Conservation (phyloP, 1,140 invertebrate species). For the Homarus americanus region DNA sequence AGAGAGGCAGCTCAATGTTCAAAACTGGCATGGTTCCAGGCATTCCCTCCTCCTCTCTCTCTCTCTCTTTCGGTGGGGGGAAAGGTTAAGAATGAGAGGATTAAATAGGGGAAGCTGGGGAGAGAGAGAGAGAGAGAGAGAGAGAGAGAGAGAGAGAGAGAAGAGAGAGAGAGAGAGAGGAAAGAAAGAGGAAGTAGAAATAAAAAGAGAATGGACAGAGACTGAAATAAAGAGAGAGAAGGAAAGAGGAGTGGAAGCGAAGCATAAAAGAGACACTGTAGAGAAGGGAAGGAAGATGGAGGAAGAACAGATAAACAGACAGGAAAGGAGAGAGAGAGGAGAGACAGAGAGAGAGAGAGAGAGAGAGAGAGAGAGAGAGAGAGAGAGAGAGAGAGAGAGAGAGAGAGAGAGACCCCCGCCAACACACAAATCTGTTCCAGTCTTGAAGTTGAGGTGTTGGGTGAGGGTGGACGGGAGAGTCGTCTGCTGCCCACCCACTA, state of each 20-base stretch:
- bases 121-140: constrained; percentile 28
- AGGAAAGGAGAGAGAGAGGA: neutral
- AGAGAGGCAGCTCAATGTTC: too few species aligned
- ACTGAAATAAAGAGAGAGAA: neutral
- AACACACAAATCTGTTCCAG: too few species aligned
- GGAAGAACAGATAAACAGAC: neutral
- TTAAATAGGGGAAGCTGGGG: too few species aligned
- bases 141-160: constrained; percentile 30
- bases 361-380: neutral
- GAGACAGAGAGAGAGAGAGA: neutral
- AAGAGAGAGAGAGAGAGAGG: neutral
- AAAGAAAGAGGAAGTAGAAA: neutral
- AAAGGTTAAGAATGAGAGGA: too few species aligned
- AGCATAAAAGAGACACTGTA: neutral
- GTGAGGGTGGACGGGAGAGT: too few species aligned
- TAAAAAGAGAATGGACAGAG: neutral
- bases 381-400: too few species aligned
- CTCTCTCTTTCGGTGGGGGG: too few species aligned
- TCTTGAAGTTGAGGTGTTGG: too few species aligned
- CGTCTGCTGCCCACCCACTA: too few species aligned
- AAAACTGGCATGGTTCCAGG: too few species aligned
- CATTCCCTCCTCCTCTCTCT: too few species aligned
- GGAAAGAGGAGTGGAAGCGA: neutral
- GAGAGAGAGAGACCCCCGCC: too few species aligned
- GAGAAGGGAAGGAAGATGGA: neutral